phyloP scores from a whole-genome alignment of 1,140 invertebrate species.

The Hormaphis cornu region DNA sequence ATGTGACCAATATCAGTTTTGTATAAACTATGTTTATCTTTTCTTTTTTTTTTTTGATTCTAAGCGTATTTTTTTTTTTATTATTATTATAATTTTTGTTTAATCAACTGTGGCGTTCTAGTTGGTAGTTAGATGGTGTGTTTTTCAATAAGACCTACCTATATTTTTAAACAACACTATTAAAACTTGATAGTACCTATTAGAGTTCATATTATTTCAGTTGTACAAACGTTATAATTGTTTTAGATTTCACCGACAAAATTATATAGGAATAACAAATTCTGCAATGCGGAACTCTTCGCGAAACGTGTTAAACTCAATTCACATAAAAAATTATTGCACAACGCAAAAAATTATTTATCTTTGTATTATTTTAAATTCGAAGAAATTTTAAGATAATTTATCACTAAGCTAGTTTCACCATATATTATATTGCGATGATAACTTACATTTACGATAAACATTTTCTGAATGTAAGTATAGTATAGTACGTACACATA shows the following conservation, averaged over 20 bases:
- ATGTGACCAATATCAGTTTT: background rate
- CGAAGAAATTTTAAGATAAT: too few relatives aligned
- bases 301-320: constrained; percentile 9
- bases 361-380: too few relatives aligned
- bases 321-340: background rate
- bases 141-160: background rate
- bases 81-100: too few relatives aligned
- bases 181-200: constrained; percentile 9
- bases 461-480: too few relatives aligned
- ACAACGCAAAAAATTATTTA: background rate
- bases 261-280: constrained; percentile 8
- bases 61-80: too few relatives aligned
- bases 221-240: constrained; percentile 16
- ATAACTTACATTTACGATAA: too few relatives aligned
- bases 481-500: too few relatives aligned
- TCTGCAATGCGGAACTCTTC: constrained; percentile 7
- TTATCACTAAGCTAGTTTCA: too few relatives aligned
- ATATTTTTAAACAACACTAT: background rate
- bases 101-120: background rate
- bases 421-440: too few relatives aligned
- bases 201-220: constrained; percentile 6
- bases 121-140: background rate
- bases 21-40: background rate
- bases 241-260: constrained; percentile 9
- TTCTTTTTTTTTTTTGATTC: background rate